A percentile compares a stretch with the other conserved stretches of the same genome.
These are phyloP conservation scores for Samia ricini DNA, from an alignment of 1,140 invertebrate species.

Conservation along the genomic window DNA sequence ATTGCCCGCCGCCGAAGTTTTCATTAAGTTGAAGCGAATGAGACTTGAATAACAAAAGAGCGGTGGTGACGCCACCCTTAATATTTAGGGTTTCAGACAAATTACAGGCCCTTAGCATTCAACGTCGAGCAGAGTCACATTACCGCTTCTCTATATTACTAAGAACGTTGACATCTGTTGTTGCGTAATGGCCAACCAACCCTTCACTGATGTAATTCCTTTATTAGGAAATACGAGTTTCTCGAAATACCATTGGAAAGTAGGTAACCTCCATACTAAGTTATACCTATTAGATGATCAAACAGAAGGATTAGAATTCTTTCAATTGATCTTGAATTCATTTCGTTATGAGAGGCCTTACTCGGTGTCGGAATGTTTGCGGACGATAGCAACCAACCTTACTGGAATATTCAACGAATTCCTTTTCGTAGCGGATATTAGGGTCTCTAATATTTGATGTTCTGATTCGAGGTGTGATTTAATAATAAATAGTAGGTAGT, in stretches of 20 bases:
- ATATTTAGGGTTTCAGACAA: slow-evolving; percentile 32
- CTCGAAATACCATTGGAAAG: slow-evolving; percentile 4
- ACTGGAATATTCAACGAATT: slow-evolving; percentile 26
- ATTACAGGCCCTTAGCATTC: slow-evolving; percentile 38
- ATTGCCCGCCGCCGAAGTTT: slow-evolving; percentile 35
- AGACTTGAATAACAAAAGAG: slow-evolving; percentile 33
- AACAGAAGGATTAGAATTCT: slow-evolving; percentile 17
- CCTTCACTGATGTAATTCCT: slow-evolving; percentile 10
- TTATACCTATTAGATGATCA: slow-evolving; percentile 12
- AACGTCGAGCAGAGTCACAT: slow-evolving; percentile 10
- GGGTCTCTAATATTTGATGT: slow-evolving; percentile 12
- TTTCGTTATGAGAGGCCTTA: slow-evolving; percentile 10
- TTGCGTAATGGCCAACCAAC: slow-evolving; percentile 4
- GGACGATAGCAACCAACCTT: slow-evolving; percentile 10
- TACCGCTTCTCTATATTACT: slow-evolving; percentile 14
- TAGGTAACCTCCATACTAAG: slow-evolving; percentile 13
- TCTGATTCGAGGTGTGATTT: slow-evolving; percentile 9
- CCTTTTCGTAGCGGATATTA: slow-evolving; percentile 16
- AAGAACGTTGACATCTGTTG: neutral
- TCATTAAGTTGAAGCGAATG: slow-evolving; percentile 30
- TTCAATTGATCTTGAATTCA: slow-evolving; percentile 14
- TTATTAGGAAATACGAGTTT: slow-evolving; percentile 1
- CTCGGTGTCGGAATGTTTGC: slow-evolving; percentile 20
- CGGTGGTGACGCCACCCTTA: slow-evolving; percentile 25
- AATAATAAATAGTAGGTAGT: neutral